Conservation (phyloP, 2,888 invertebrate species). For the Pollenia labialis region DNA sequence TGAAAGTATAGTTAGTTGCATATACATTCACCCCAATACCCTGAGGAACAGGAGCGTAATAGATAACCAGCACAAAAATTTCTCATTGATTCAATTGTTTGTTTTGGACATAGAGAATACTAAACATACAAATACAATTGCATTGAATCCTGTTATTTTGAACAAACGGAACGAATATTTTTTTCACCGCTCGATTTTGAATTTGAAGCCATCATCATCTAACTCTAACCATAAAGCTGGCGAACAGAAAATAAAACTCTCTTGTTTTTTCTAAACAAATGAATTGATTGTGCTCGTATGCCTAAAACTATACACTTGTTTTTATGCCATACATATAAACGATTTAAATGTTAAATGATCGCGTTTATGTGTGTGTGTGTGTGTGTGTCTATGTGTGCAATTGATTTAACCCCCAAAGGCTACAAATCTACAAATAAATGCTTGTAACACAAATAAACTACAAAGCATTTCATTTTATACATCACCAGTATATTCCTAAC, state of each 20-base stretch:
- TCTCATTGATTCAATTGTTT: slow-evolving; percentile 42
- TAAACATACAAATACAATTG: slow-evolving; percentile 51
- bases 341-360: slow-evolving; percentile 40
- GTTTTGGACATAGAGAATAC: slow-evolving; percentile 32
- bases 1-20: slow-evolving; percentile 44
- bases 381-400: not conserved
- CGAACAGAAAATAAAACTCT: not conserved
- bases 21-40: slow-evolving; percentile 18
- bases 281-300: slow-evolving; percentile 57
- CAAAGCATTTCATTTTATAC: slow-evolving; percentile 61
- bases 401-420: slow-evolving; percentile 50
- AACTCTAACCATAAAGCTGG: not conserved
- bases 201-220: slow-evolving; percentile 38
- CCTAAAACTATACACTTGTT: slow-evolving; percentile 62
- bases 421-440: slow-evolving; percentile 70
- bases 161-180: slow-evolving; percentile 60
- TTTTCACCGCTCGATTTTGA: slow-evolving; percentile 8
- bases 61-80: slow-evolving; percentile 61
- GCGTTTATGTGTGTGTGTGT: slow-evolving; percentile 2
- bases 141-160: slow-evolving; percentile 66
- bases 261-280: slow-evolving; percentile 55
- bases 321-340: slow-evolving; percentile 23
- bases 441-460: slow-evolving; percentile 74
- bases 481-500: slow-evolving; percentile 34
- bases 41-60: slow-evolving; percentile 55